Evolutionary conservation across 2,888 invertebrate genomes (phyloP).

Genomic region (Spilarctia lutea): DNA sequence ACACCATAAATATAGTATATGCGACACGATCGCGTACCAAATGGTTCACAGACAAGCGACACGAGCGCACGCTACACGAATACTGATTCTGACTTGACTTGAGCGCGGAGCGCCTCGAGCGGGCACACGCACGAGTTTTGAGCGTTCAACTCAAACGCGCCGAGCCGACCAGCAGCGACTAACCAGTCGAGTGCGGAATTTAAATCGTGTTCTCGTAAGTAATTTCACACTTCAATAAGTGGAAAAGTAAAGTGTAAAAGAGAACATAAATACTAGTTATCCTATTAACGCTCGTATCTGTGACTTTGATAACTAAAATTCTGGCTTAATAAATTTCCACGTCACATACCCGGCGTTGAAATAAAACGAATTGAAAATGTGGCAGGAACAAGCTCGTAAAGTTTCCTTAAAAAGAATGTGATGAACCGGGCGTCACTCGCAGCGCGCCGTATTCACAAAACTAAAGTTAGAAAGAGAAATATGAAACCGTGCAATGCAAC

Average conservation of each 20-base stretch:
- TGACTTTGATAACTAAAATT: conserved; percentile 28
- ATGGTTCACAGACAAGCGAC: conserved; percentile 57
- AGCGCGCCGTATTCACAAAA: conserved; percentile 54
- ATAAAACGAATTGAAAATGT: conserved; percentile 36
- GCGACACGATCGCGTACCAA: conserved; percentile 32
- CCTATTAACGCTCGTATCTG: conserved; percentile 47
- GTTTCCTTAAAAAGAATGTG: conserved; percentile 51
- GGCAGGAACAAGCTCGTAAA: conserved; percentile 49
- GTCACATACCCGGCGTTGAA: conserved; percentile 30
- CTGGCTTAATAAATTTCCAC: conserved; percentile 21
- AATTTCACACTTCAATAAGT: conserved; percentile 79
- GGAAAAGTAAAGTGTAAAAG: conserved; percentile 76
- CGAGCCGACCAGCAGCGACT: conserved; percentile 41
- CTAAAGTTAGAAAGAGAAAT: conserved; percentile 72
- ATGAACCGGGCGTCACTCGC: conserved; percentile 52
- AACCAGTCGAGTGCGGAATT: conserved; percentile 56
- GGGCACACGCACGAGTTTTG: conserved; percentile 27
- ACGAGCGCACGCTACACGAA: conserved; percentile 63
- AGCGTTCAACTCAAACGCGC: conserved; percentile 1
- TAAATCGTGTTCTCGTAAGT: conserved; percentile 69
- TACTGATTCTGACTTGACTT: conserved; percentile 60
- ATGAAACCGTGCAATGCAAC: conserved; percentile 62
- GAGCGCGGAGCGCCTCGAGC: conserved; percentile 38
- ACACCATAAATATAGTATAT: conserved; percentile 21
- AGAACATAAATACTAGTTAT: conserved; percentile 69